These are phyloP conservation scores for Carduelis carduelis DNA, from an alignment of 2,797 vertebrate genomes.

Conservation along the genomic window DNA sequence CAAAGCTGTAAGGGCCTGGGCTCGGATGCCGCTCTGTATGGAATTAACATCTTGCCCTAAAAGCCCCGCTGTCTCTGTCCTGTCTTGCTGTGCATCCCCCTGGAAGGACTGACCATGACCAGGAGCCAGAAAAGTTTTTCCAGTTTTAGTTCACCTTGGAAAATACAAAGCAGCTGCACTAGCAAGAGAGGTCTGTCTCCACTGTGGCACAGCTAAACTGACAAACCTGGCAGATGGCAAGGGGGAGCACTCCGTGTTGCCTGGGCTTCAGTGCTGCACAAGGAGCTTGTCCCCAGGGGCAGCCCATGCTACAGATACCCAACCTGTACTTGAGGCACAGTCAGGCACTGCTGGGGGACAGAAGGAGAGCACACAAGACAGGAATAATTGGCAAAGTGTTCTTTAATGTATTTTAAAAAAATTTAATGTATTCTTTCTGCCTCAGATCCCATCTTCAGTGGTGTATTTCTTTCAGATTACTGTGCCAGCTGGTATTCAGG, in stretches of 20 bases:
- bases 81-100: background rate
- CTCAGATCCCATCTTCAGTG: background rate
- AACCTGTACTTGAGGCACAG: background rate
- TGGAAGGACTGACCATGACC: background rate
- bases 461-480: background rate
- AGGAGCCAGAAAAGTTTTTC: background rate
- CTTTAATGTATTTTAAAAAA: background rate
- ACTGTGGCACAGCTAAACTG: background rate
- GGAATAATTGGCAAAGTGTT: background rate
- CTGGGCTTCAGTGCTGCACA: background rate
- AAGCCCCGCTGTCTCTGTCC: background rate
- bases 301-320: fast-evolving
- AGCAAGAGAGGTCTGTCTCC: background rate
- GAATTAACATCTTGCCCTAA: background rate
- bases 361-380: background rate
- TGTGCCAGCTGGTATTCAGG: background rate
- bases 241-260: background rate
- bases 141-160: background rate
- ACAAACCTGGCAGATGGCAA: background rate
- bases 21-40: background rate
- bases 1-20: background rate
- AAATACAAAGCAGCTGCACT: background rate
- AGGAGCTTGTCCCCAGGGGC: background rate
- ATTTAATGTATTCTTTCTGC: background rate
- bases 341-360: background rate